Conservation (phyloP, 2,113 vertebrate species). For the Saguinus midas region DNA sequence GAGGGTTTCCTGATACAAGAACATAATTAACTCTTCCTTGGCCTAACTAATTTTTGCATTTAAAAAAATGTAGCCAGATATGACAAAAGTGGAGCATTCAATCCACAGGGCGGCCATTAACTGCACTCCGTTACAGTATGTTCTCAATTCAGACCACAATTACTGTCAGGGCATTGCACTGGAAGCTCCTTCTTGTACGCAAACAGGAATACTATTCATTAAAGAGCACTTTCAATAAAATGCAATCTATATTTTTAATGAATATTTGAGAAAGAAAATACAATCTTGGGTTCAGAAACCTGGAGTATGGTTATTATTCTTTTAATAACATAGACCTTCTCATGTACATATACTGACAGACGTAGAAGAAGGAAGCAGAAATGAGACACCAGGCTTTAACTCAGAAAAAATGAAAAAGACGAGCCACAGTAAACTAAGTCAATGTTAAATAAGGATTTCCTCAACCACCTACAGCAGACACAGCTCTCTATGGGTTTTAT, state of each 20-base stretch:
- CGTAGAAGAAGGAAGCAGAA: slow-evolving; percentile 64
- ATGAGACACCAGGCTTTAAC: slow-evolving; percentile 61
- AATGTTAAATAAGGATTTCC: slow-evolving; percentile 73
- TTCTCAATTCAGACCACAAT: slow-evolving; percentile 83
- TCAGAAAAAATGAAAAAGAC: slow-evolving; percentile 66
- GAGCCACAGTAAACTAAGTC: slow-evolving; percentile 40
- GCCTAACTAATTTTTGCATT: slow-evolving; percentile 84
- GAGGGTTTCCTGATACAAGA: slow-evolving; percentile 82
- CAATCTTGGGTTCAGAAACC: slow-evolving; percentile 76
- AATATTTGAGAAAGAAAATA: slow-evolving; percentile 84
- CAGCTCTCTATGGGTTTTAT: slow-evolving; percentile 29
- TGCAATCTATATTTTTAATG: slow-evolving; percentile 80
- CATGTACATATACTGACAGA: slow-evolving; percentile 71
- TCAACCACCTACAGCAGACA: not conserved
- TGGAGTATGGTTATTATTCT: slow-evolving; percentile 75
- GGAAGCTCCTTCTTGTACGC: slow-evolving; percentile 83
- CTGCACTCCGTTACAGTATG: slow-evolving; percentile 64
- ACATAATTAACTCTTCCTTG: slow-evolving; percentile 87
- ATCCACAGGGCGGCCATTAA: slow-evolving; percentile 85
- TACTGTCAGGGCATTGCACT: slow-evolving; percentile 83
- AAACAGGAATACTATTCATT: slow-evolving; percentile 84
- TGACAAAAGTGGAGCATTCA: slow-evolving; percentile 83
- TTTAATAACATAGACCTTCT: slow-evolving; percentile 77
- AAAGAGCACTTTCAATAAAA: slow-evolving; percentile 85
- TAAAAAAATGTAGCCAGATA: slow-evolving; percentile 83